phyloP scores from a whole-genome alignment of 1,140 invertebrate genomes.

The Monochamus saltuarius region DNA sequence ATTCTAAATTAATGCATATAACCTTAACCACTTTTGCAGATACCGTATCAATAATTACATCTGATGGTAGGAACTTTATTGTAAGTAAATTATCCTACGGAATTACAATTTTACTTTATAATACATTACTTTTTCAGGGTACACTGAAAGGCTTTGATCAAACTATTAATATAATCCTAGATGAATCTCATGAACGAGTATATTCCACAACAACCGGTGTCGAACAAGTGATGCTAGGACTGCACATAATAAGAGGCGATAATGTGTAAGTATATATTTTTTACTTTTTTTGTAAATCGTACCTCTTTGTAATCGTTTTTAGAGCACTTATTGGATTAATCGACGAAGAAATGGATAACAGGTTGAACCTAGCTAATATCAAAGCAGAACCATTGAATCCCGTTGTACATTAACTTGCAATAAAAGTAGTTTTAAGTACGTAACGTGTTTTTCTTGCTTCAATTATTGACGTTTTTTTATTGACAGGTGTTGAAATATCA shows the following conservation, averaged over 20 bases:
- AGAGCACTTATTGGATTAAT: slow-evolving; percentile 89
- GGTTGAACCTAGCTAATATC: slow-evolving; percentile 80
- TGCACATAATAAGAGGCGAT: slow-evolving; percentile 97
- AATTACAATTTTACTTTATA: slow-evolving; percentile 19
- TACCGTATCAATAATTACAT: slow-evolving; percentile 91
- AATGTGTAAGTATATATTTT: slow-evolving; percentile 77
- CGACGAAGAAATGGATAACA: slow-evolving; percentile 86
- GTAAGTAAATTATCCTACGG: slow-evolving; percentile 61
- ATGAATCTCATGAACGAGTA: slow-evolving; percentile 96
- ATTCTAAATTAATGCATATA: neutral
- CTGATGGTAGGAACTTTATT: slow-evolving; percentile 93
- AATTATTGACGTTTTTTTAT: too few relatives aligned
- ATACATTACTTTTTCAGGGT: slow-evolving; percentile 61
- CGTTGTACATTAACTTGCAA: slow-evolving; percentile 70
- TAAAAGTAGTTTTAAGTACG: neutral
- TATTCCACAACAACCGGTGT: slow-evolving; percentile 90
- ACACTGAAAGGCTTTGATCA: slow-evolving; percentile 94
- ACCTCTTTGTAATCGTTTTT: slow-evolving; percentile 28
- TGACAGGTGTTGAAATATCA: too few relatives aligned
- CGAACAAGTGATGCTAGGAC: slow-evolving; percentile 93
- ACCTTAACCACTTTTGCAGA: slow-evolving; percentile 54
- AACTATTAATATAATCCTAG: slow-evolving; percentile 95
- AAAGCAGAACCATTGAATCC: slow-evolving; percentile 87
- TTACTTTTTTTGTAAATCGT: slow-evolving; percentile 11
- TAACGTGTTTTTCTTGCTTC: too few relatives aligned